A percentile compares a stretch with the other conserved stretches of the same genome.
phyloP scores from a whole-genome alignment of 2,113 vertebrate genomes.

The Chiloscyllium plagiosum region DNA sequence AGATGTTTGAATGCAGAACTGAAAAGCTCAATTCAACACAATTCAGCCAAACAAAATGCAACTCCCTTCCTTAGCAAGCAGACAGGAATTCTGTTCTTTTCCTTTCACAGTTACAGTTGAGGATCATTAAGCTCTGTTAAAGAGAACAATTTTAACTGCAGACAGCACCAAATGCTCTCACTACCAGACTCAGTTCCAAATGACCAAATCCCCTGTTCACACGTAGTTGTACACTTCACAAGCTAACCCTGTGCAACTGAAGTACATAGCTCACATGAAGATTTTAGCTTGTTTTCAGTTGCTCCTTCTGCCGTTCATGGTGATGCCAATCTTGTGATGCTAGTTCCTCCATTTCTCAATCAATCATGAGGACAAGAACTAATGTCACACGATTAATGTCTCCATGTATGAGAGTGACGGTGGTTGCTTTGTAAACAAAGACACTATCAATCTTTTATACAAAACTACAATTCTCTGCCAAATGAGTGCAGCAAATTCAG shows the following conservation, averaged over 20 bases:
- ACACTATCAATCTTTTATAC: neutral
- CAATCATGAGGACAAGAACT: slow-evolving; percentile 25
- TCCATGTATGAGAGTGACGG: neutral
- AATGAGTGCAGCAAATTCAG: neutral
- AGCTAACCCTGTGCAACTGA: neutral
- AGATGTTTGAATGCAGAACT: neutral
- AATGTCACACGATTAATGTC: slow-evolving; percentile 7
- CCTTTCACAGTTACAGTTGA: neutral
- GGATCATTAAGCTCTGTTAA: neutral
- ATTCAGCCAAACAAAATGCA: neutral
- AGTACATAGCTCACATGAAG: neutral
- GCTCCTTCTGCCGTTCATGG: neutral
- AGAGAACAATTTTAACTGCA: neutral
- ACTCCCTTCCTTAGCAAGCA: neutral
- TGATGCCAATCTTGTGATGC: slow-evolving; percentile 18
- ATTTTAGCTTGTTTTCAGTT: neutral
- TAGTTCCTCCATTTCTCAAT: slow-evolving; percentile 26
- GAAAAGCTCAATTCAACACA: too few relatives aligned
- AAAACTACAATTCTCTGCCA: neutral
- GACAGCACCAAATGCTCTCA: neutral
- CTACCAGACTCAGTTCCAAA: neutral
- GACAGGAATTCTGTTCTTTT: neutral
- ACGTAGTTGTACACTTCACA: neutral
- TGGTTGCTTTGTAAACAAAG: slow-evolving; percentile 22
- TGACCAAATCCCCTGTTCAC: slow-evolving; percentile 15